Conservation (phyloP, 1,140 invertebrate species). For the Panagrolaimus sp. region DNA sequence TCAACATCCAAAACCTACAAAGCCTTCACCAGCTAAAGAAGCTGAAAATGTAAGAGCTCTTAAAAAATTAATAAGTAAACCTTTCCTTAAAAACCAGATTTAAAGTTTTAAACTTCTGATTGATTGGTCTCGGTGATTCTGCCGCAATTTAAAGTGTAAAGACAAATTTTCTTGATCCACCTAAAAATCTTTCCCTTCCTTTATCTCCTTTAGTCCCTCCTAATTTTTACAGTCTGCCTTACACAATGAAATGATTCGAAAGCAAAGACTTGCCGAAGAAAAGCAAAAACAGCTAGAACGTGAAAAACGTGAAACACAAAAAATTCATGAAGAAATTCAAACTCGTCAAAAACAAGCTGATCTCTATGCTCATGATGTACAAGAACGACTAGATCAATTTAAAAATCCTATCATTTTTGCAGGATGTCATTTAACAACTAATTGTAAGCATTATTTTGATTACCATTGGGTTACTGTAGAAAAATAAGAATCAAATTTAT, state of each 20-base stretch:
- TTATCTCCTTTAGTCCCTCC: neutral
- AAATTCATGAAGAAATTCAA: slow-evolving; percentile 8
- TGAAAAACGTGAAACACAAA: neutral
- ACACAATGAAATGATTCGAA: slow-evolving; percentile 10
- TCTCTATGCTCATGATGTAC: slow-evolving; percentile 5
- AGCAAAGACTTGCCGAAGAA: neutral
- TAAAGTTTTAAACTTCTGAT: too few species aligned
- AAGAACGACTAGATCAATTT: slow-evolving; percentile 8
- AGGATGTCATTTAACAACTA: neutral
- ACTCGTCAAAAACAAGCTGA: neutral
- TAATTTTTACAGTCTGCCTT: neutral
- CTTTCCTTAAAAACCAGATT: too few species aligned
- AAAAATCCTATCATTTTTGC: neutral
- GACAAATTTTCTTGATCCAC: too few species aligned
- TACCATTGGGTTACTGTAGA: too few species aligned
- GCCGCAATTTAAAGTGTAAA: too few species aligned
- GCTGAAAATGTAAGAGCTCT: neutral
- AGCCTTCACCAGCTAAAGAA: slow-evolving; percentile 3
- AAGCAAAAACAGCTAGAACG: neutral
- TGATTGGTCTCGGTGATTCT: too few species aligned
- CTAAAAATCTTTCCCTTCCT: too few species aligned
- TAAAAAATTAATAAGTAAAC: neutral
- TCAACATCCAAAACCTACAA: slow-evolving; percentile 4
- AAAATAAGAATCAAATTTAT: too few species aligned
- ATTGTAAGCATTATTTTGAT: slow-evolving; percentile 1